Conservation (phyloP, 1,140 invertebrate species). For the Glomeris maerens region DNA sequence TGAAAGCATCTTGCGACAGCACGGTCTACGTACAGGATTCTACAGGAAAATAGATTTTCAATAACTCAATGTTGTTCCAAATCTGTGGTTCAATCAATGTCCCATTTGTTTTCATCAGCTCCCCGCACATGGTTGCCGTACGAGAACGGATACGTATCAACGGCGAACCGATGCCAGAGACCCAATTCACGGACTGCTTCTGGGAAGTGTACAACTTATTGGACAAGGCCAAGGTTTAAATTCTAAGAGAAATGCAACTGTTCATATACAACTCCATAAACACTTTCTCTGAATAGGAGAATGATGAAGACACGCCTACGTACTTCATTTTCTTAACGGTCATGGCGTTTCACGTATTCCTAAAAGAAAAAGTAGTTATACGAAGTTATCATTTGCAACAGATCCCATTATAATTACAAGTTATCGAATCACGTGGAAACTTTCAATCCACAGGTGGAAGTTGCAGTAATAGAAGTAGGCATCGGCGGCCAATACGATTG, state of each 20-base stretch:
- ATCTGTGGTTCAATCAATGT: background rate
- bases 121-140: constrained; percentile 83
- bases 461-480: constrained; percentile 90
- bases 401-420: background rate
- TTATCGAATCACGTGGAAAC: background rate
- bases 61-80: background rate
- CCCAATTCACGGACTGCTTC: constrained; percentile 65
- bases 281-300: constrained; percentile 3
- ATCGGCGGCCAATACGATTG: constrained; percentile 90
- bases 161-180: constrained; percentile 57
- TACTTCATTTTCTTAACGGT: constrained; percentile 93
- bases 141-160: constrained; percentile 85
- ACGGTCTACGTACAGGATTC: constrained; percentile 84
- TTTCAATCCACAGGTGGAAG: constrained; percentile 45
- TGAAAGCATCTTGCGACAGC: constrained; percentile 71
- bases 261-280: too few species aligned
- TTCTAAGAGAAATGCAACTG: constrained; percentile 20
- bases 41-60: constrained; percentile 38
- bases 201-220: constrained; percentile 61
- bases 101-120: constrained; percentile 41
- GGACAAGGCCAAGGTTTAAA: constrained; percentile 31
- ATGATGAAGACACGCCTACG: constrained; percentile 50
- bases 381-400: background rate
- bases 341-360: constrained; percentile 77
- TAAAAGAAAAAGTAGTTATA: constrained; percentile 55